phyloP scores from a whole-genome alignment of 2,113 vertebrate genomes.

The Ctenomys sociabilis region DNA sequence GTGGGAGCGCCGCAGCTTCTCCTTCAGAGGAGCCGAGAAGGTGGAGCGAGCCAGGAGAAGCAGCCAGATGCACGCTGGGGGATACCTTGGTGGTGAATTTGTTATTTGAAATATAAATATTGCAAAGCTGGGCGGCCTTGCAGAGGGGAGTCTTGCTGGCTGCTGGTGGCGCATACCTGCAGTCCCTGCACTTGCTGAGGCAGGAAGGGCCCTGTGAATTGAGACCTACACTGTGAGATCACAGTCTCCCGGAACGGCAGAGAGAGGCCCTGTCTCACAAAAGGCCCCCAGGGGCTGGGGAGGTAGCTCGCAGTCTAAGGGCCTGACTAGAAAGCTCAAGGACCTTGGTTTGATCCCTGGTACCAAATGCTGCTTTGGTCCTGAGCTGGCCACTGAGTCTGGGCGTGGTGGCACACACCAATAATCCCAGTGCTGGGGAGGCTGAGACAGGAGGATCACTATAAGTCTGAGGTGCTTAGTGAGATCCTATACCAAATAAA shows the following conservation, averaged over 20 bases:
- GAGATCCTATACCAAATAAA: too few relatives aligned
- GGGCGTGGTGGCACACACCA: too few relatives aligned
- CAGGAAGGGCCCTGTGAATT: not conserved
- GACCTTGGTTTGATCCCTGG: too few relatives aligned
- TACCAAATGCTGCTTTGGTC: too few relatives aligned
- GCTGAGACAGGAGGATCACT: too few relatives aligned
- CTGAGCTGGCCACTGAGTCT: too few relatives aligned
- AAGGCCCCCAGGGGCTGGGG: not conserved
- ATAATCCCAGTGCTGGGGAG: too few relatives aligned
- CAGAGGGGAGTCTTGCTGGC: not conserved
- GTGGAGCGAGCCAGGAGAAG: not conserved
- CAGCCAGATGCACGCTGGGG: fast-evolving
- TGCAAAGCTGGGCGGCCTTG: not conserved
- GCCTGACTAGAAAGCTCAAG: too few relatives aligned
- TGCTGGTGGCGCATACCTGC: not conserved
- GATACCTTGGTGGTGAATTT: not conserved
- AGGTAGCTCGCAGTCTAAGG: too few relatives aligned
- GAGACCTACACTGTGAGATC: not conserved
- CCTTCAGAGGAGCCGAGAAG: not conserved
- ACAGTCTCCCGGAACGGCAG: not conserved
- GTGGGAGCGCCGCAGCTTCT: not conserved
- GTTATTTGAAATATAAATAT: not conserved
- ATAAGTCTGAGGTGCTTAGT: too few relatives aligned
- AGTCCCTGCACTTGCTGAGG: not conserved
- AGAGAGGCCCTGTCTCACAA: not conserved